Base-by-base conservation (phyloP, 2,797 vertebrate species). In the Typhlichthys eigenmanni region DNA sequence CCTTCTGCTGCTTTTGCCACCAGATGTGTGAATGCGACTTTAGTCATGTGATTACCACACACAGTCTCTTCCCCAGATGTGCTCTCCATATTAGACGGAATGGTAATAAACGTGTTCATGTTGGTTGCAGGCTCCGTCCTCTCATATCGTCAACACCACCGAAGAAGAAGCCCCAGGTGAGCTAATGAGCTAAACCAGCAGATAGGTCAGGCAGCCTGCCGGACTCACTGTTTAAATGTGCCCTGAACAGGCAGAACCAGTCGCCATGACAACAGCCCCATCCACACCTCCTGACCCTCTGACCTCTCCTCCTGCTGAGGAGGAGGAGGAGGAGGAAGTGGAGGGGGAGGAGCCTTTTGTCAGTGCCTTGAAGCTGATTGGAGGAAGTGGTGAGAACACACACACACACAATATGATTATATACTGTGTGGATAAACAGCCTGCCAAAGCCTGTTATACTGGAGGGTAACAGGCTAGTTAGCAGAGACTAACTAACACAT, bases 311-410 rank as follows among this genome's bases (percentile, higher is more conserved):
- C 55, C 55, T 69, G 77, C 60, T 7, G 85, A 91, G 0, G 95
- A 93, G 0, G 93, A 93, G 12, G 92, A 92, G 1, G 92, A 92
- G 1, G 91, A 88, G 13, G 95, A 94, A 1, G 94, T 92, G 4
- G 92, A 92, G 0, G 93, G 89, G 2, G 96, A 95, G 1, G 96
- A 98, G 72, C 93, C 94, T 64, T 98, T 97, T 24, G 91, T 98
- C 76, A 97, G 96, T 0, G 96, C 96, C 47, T 88, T 97, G 84
- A 91, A 94, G 88, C 91, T 98, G n/a, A 89, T 97, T 60, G 95
- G 94, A 75, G 87, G 92, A 55, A 85, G 90, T 0, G 93, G 95
- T 96, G 72, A 79, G 85, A 24, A 43, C 13, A 1, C 5, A 57
- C 24, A 43, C 32, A 12, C 34, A 55, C 34, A 6, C 32, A 34